These are phyloP conservation scores for Meloidogyne exigua DNA, from an alignment of 1,140 invertebrate genomes.

Conservation along the genomic window DNA sequence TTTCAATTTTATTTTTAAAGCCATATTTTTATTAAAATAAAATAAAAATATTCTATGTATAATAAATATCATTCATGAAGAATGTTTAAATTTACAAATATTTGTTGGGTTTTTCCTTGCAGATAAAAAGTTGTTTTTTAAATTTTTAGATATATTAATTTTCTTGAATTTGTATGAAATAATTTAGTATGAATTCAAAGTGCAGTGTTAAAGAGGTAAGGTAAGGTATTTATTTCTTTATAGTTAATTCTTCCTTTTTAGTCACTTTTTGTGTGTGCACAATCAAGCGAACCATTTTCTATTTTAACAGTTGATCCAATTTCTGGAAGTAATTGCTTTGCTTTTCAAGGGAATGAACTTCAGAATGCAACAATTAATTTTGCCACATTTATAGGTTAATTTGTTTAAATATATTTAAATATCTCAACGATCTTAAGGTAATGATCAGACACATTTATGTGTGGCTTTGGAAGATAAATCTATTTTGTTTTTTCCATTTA, in stretches of 20 bases:
- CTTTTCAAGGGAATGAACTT: slow-evolving; percentile 18
- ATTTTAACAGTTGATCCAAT: slow-evolving; percentile 16
- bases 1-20: no score
- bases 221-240: background rate
- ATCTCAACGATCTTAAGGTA: background rate
- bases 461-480: slow-evolving; percentile 10
- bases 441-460: slow-evolving; percentile 16
- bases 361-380: slow-evolving; percentile 1
- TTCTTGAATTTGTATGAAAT: no score
- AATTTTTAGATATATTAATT: no score
- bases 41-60: no score
- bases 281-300: slow-evolving; percentile 3
- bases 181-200: background rate
- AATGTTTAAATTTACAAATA: no score
- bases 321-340: slow-evolving; percentile 7
- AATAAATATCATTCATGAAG: no score
- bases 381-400: slow-evolving; percentile 5
- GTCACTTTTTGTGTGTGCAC: slow-evolving; percentile 15
- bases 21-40: no score
- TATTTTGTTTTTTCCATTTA: slow-evolving; percentile 1
- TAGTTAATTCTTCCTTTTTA: background rate
- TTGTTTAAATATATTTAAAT: background rate
- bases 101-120: no score
- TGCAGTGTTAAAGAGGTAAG: background rate
- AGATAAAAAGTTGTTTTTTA: no score